Conservation (phyloP, 2,888 invertebrate species). For the Phengaris alcon region DNA sequence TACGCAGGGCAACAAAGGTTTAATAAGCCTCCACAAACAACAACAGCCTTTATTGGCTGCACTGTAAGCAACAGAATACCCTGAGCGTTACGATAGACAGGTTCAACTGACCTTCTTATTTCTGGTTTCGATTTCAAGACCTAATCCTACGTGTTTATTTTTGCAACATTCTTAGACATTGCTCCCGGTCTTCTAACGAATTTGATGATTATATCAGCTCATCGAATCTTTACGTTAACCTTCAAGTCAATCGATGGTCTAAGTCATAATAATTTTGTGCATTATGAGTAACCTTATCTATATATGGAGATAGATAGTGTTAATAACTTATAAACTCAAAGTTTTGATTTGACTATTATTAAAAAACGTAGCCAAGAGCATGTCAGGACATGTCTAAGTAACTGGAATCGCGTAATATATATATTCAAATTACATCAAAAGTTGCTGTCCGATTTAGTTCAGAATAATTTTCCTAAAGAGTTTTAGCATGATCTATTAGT, state of each 20-base stretch:
- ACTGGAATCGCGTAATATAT: too few relatives aligned
- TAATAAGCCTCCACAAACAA: slow-evolving; percentile 6
- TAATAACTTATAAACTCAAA: not conserved
- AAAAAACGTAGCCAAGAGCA: too few relatives aligned
- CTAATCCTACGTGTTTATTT: slow-evolving; percentile 9
- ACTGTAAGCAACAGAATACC: not conserved
- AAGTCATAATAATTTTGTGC: not conserved
- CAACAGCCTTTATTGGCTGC: slow-evolving; percentile 1
- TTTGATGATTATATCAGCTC: not conserved
- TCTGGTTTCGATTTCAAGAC: slow-evolving; percentile 24
- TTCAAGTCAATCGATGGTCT: not conserved
- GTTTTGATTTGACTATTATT: too few relatives aligned
- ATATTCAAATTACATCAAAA: too few relatives aligned
- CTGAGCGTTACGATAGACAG: slow-evolving; percentile 6
- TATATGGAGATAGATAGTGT: not conserved
- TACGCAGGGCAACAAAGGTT: slow-evolving; percentile 28
- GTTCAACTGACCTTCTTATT: slow-evolving; percentile 20
- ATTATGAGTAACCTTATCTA: not conserved
- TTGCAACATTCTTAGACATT: not conserved
- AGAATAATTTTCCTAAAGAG: too few relatives aligned
- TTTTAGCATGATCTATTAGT: too few relatives aligned
- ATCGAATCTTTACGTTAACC: not conserved
- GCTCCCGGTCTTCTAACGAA: slow-evolving; percentile 4
- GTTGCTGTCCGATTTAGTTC: too few relatives aligned
- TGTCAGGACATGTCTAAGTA: too few relatives aligned